Evolutionary conservation across 2,113 vertebrate species (phyloP), one percentile per base, ranked within the genome.

Genomic region (Maccullochella peelii): DNA sequence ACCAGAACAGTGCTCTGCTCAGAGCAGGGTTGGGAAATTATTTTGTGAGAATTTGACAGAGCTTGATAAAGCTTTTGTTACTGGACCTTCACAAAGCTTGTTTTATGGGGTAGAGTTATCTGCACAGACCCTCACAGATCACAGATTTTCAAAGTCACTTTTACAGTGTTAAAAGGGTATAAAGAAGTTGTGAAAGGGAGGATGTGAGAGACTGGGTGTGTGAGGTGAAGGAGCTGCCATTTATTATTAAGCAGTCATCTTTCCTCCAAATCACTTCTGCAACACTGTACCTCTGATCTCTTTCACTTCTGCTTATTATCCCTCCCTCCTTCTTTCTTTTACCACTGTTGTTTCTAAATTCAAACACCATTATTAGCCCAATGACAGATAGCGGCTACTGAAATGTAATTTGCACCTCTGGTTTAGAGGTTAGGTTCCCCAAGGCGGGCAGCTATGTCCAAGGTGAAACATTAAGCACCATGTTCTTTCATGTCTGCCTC

Each of bases 341-440:
- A 23, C 10, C 54, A 21, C 33, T 27, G 47, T 72, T 84, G 63
- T 83, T 72, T 83, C 70, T 30, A 79, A 72, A 77, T 72, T 77
- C 38, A 70, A 82, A 55, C 71, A 58, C 33, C 20, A 36, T 77
- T 84, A 83, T 84, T 79, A 57, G 67, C 68, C 55, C 54, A 58
- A 0, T 79, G 59, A 82, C 52, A 0, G 27, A 85, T 71, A 33
- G 54, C 2, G 1, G 15, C 33, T 25, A 21, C 66, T 73, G 55
- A 85, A 89, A 88, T 89, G 75, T 82, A 82, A 91, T 92, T 86
- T 87, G 30, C 49, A 49, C 55, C 50, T 75, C 38, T 69, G 77
- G 49, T 78, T 79, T 33, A 42, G 59, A 90, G 65, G 73, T 9
- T 9, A 11, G 16, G 20, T 55, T 72, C 71, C 75, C 44, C 18